Percentiles rank a stretch among this genome's conserved stretches.
Evolutionary conservation across 2,888 invertebrate species (phyloP).

Genomic region (Xestia sexstrigata): DNA sequence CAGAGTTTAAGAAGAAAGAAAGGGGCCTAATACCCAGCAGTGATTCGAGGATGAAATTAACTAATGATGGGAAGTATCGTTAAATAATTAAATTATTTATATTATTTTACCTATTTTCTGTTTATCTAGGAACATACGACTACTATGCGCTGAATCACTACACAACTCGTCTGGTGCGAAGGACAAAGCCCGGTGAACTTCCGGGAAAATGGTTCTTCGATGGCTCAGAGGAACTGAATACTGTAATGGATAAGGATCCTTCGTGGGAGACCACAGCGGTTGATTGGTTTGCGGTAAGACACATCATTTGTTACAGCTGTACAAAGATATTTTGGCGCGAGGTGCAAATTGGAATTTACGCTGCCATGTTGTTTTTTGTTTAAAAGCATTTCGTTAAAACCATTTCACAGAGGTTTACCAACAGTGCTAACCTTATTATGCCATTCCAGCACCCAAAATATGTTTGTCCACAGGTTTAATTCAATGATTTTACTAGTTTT

Average conservation of each 20-base stretch:
- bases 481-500: not conserved
- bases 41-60: not conserved
- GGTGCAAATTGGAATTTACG: not conserved
- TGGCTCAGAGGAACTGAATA: slow-evolving; percentile 66
- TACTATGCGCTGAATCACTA: slow-evolving; percentile 89
- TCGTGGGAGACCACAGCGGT: slow-evolving; percentile 56
- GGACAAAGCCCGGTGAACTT: slow-evolving; percentile 56
- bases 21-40: not conserved
- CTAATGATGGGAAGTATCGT: not conserved
- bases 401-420: not conserved
- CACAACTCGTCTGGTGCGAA: slow-evolving; percentile 71
- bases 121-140: slow-evolving; percentile 79
- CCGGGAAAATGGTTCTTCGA: slow-evolving; percentile 66
- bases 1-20: too few relatives aligned
- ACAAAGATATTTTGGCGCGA: not conserved
- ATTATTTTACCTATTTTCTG: not conserved
- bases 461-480: not conserved
- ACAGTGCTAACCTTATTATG: not conserved
- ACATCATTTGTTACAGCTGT: not conserved
- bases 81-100: not conserved
- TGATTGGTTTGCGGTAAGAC: slow-evolving; percentile 67
- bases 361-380: not conserved
- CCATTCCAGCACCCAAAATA: not conserved
- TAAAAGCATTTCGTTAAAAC: too few relatives aligned
- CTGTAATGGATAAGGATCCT: slow-evolving; percentile 47